Percentiles rank a stretch among this genome's conserved stretches.
These are phyloP conservation scores for Stomatorhinus ivindoensis DNA, from an alignment of 2,113 vertebrate species.

Conservation along the genomic window DNA sequence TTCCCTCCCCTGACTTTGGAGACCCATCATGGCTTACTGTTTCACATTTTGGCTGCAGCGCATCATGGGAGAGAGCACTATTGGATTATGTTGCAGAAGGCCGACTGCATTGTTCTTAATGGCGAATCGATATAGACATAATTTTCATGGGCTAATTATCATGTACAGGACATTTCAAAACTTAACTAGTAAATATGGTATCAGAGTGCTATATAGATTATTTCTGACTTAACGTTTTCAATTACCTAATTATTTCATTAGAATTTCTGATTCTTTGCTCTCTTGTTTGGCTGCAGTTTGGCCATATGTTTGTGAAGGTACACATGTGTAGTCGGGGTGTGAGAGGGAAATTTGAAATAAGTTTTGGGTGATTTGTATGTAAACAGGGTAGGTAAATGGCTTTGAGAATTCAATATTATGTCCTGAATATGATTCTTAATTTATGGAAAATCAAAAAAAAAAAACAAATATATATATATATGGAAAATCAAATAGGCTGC, in stretches of 20 bases:
- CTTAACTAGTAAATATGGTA: background rate
- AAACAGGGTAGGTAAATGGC: background rate
- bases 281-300: background rate
- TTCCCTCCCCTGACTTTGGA: background rate
- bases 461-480: too few relatives aligned
- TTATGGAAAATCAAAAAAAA: background rate
- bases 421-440: background rate
- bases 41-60: background rate
- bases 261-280: background rate
- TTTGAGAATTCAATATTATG: background rate
- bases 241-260: background rate
- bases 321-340: background rate
- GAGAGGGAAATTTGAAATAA: background rate
- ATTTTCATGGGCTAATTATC: background rate
- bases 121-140: background rate
- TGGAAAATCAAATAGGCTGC: background rate
- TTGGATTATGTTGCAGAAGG: background rate
- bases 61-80: background rate
- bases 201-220: background rate
- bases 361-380: background rate
- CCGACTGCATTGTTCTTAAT: background rate
- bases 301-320: background rate
- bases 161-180: background rate
- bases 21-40: background rate
- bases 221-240: background rate